phyloP scores from a whole-genome alignment of 2,888 invertebrate species.

The Nebria brevicollis region DNA sequence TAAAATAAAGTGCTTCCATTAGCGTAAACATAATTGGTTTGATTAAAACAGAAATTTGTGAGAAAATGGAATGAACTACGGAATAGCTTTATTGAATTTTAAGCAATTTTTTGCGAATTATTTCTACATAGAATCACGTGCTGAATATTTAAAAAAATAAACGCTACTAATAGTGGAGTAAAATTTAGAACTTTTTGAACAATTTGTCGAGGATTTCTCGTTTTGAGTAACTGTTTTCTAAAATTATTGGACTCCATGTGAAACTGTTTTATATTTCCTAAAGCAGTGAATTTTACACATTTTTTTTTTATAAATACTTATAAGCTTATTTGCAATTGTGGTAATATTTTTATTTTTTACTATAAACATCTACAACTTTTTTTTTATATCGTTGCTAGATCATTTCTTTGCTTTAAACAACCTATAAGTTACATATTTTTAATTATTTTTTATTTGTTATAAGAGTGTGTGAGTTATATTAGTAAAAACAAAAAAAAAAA shows the following conservation, averaged over 20 bases:
- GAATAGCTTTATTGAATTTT: background rate
- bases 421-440: background rate
- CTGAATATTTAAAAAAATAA: background rate
- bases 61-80: background rate
- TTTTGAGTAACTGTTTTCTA: background rate
- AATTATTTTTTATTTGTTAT: constrained; percentile 7
- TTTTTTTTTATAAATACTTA: background rate
- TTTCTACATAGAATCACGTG: background rate
- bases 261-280: constrained; percentile 12
- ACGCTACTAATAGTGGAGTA: background rate
- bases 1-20: constrained; percentile 35
- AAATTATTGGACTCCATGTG: constrained; percentile 33
- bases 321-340: constrained; percentile 3
- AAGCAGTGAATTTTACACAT: background rate
- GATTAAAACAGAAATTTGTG: background rate
- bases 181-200: background rate
- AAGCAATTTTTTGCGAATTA: background rate
- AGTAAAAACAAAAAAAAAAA: constrained; percentile 28
- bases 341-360: constrained; percentile 4
- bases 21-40: constrained; percentile 13
- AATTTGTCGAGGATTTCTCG: background rate
- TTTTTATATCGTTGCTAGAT: background rate
- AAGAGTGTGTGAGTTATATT: constrained; percentile 31
- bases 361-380: background rate
- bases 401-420: background rate